These are phyloP conservation scores for Hypselothyrea guttata DNA, from an alignment of 2,888 invertebrate genomes.

Conservation along the genomic window DNA sequence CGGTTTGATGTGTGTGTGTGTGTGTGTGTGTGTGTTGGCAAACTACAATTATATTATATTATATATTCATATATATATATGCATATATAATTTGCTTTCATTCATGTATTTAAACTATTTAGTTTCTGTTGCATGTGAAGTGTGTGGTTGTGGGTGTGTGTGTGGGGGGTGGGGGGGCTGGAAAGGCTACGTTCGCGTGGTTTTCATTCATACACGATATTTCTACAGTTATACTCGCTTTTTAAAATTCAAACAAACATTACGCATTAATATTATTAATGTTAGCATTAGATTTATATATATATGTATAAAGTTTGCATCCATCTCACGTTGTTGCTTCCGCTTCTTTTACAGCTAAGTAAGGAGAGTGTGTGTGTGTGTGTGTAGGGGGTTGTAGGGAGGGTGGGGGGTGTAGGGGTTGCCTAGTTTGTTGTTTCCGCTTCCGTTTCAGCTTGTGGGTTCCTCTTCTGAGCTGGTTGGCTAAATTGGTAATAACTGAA, in stretches of 20 bases:
- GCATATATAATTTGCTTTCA: slow-evolving; percentile 17
- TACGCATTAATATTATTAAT: slow-evolving; percentile 43
- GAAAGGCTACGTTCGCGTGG: slow-evolving; percentile 26
- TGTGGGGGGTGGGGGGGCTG: neutral
- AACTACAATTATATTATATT: slow-evolving; percentile 43
- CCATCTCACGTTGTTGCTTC: slow-evolving; percentile 44
- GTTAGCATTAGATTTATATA: slow-evolving; percentile 40
- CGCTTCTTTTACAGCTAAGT: slow-evolving; percentile 57
- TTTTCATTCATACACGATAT: slow-evolving; percentile 69
- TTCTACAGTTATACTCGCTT: slow-evolving; percentile 68
- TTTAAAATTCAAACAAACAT: slow-evolving; percentile 76
- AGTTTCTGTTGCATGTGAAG: slow-evolving; percentile 21
- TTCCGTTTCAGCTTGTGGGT: too few relatives aligned
- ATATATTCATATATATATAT: slow-evolving; percentile 18
- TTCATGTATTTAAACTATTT: slow-evolving; percentile 23
- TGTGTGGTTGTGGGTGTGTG: slow-evolving; percentile 16
- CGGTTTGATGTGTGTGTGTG: slow-evolving; percentile 29
- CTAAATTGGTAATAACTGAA: too few relatives aligned
- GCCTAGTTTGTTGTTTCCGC: slow-evolving; percentile 3
- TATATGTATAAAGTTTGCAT: slow-evolving; percentile 62
- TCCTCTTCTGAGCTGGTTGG: too few relatives aligned
- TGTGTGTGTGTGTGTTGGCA: slow-evolving; percentile 22
- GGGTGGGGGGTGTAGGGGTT: slow-evolving; percentile 11
- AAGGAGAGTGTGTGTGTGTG: slow-evolving; percentile 17
- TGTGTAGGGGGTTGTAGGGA: slow-evolving; percentile 17